Conservation (phyloP, 1,140 invertebrate species). For the Dinothrombium tinctorium region DNA sequence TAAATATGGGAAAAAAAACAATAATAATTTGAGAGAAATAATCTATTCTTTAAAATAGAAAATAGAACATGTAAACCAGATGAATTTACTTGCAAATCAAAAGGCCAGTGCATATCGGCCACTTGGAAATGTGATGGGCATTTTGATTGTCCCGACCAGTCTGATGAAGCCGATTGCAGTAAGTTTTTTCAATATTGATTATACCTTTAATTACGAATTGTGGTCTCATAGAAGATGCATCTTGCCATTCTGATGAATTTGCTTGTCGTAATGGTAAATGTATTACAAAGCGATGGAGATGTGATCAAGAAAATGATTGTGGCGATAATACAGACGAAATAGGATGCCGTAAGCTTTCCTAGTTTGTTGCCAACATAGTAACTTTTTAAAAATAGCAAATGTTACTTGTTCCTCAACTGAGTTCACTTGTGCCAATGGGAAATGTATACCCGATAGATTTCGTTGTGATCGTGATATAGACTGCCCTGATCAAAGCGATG, state of each 20-base stretch:
- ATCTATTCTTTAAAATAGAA: background rate
- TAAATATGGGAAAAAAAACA: background rate
- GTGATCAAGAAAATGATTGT: conserved; percentile 18
- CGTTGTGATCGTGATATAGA: conserved; percentile 18
- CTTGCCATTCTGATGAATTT: conserved; percentile 14
- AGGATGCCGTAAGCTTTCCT: too few species aligned
- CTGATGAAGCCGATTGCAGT: background rate
- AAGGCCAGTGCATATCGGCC: background rate
- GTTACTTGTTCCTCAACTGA: conserved; percentile 21
- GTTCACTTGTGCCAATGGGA: conserved; percentile 28
- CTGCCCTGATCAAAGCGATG: conserved; percentile 17
- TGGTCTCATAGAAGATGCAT: too few species aligned
- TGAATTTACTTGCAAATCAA: background rate
- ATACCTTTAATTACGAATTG: too few species aligned
- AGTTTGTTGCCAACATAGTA: background rate
- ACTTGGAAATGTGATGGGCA: background rate
- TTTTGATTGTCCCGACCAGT: background rate
- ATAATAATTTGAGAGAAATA: background rate
- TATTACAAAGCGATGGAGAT: conserved; percentile 17
- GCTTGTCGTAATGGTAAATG: conserved; percentile 18
- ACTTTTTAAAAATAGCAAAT: background rate
- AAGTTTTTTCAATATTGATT: too few species aligned
- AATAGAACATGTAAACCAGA: conserved; percentile 60
- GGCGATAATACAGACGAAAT: too few species aligned
- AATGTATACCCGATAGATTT: conserved; percentile 18